Evolutionary conservation across 2,888 invertebrate species (phyloP), one percentile per base, ranked within the genome.

Genomic region (Ferdinandea cuprea): DNA sequence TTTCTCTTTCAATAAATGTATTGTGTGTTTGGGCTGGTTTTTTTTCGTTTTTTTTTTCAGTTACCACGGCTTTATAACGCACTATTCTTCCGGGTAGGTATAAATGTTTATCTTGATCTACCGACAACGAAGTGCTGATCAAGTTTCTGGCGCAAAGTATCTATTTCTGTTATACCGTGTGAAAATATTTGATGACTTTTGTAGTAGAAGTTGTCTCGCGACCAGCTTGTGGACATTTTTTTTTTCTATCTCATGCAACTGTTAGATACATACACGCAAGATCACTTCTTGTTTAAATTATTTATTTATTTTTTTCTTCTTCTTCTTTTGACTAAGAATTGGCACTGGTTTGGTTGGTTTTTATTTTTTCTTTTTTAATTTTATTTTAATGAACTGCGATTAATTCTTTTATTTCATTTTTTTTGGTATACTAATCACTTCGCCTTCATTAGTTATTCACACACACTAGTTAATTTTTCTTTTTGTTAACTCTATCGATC

Each of bases 331-430:
- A 54, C 56, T 71, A 65, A 68, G 72, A 72, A 77, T 81, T 71
- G 71, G 81, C 81, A 83, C 83, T 83, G 73, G 83, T 77, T 73
- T 63, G 72, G 77, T 77, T 73, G 50, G 78, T 78, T 78, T 81
- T 15, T 25, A 2, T 58, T 11, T 11, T 61, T 32, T 4, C 37
- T 17, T 8, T 21, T 50, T 40, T 25, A n/a, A 58, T 25, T 17
- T 58, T 9, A 28, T 46, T 17, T 7, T 52, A 61, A 58, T 73
- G 61, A 74, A 68, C 74, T 72, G 73, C 59, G 66, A 56, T 74
- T 66, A 58, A 61, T 76, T 81, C 58, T 66, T 19, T 56, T 44
- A 32, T 2, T 35, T n/a, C n/a, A n/a, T n/a, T 54, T 42, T 42
- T 59, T 50, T 35, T 25, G 21, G 21, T 35, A 56, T 32, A 72